A percentile compares a stretch with the other conserved stretches of the same genome.
Evolutionary conservation across 2,888 invertebrate species (phyloP).

Genomic region (Himalopsyche kuldschensis): DNA sequence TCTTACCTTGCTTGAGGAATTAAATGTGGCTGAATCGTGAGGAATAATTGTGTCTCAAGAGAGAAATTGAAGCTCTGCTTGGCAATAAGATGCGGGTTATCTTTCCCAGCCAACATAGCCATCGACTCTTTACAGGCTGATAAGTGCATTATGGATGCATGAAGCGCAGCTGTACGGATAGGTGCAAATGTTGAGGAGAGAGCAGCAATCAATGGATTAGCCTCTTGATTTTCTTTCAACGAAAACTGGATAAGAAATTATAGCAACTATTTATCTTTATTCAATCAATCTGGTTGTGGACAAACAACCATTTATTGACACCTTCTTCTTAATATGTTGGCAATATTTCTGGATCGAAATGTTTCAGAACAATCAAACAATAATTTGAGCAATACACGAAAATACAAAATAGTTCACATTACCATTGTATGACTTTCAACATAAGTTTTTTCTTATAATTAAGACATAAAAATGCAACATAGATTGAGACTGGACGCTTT

Average conservation of each 20-base stretch:
- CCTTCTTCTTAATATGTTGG: too few relatives aligned
- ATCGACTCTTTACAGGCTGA: constrained; percentile 42
- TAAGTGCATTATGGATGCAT: constrained; percentile 52
- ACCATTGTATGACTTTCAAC: too few relatives aligned
- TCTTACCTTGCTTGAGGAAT: constrained; percentile 25
- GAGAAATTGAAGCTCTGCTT: constrained; percentile 43
- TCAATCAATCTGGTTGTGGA: too few relatives aligned
- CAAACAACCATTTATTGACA: too few relatives aligned
- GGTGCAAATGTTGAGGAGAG: constrained; percentile 54
- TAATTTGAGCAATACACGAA: too few relatives aligned
- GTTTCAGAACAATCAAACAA: too few relatives aligned
- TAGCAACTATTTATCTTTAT: background rate
- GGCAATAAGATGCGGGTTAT: constrained; percentile 37
- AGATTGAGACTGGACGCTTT: too few relatives aligned
- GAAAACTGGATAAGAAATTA: background rate
- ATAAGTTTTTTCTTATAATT: too few relatives aligned
- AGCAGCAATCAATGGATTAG: background rate
- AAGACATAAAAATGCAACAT: too few relatives aligned
- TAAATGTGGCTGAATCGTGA: constrained; percentile 24
- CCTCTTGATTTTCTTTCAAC: background rate
- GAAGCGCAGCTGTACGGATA: constrained; percentile 46
- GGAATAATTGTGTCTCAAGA: constrained; percentile 44
- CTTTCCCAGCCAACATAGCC: constrained; percentile 34
- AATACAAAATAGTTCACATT: too few relatives aligned
- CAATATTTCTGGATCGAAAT: too few relatives aligned